Base-by-base conservation (phyloP, 2,797 vertebrate genomes). In the Sebastes iracundus region DNA sequence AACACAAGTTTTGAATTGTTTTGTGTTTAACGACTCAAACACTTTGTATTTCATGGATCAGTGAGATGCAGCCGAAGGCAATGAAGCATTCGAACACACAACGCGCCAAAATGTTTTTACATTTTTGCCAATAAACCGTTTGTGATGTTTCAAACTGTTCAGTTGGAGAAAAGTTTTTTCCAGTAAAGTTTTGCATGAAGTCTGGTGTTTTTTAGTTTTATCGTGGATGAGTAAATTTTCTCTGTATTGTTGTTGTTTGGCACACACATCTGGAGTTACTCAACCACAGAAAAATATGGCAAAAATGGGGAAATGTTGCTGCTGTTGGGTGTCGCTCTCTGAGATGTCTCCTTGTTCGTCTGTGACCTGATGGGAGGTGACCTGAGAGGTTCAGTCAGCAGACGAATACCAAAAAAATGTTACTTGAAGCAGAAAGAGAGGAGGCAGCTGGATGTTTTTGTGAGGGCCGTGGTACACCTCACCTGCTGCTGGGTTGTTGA, bases 241-340 rank as follows among this genome's bases (percentile, higher is more conserved):
- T 87, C 68, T 78, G 16, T 74, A 22, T 89, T 91, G 80, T 93
- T 94, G 78, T 92, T 89, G 75, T 90, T 81, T 79, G 78, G 18
- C 61, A 5, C 66, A 60, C 85, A 95, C 94, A 95, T 94, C 94
- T 96, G 94, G 88, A 87, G 79, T 73, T 91, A 78, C 80, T 94
- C 89, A 93, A 94, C 52, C 91, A 87, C 65, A 80, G 72, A 89
- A 86, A 90, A 87, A 90, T 60, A 86, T 8, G 35, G 72, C 12
- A 35, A 28, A 89, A 89, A 85, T 59, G 68, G 70, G 85, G 87
- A 88, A 92, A 83, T 53, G n/a, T 55, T 69, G 52, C 23, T 75
- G 83, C n/a, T 38, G 67, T 13, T 10, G 14, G 14, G 5, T 67
- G 72, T 52, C 42, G 52, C 25, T 71, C 9, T 73, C 32, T 58